Percentiles rank a stretch among this genome's conserved stretches.
phyloP scores from a whole-genome alignment of 1,140 invertebrate genomes.

The Colletes latitarsis region DNA sequence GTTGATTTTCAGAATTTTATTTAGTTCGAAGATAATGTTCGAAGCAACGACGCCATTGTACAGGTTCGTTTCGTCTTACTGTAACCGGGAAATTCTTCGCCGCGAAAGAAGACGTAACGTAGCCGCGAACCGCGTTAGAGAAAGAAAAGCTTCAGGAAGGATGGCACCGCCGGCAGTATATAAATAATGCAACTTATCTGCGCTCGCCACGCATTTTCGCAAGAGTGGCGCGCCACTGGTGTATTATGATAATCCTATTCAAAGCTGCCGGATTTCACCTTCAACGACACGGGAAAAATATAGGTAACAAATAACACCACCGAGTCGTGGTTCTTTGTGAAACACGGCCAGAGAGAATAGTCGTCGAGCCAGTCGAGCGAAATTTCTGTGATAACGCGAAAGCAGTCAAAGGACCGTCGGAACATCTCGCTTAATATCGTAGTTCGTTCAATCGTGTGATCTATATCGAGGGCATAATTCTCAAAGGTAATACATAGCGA shows the following conservation, averaged over 20 bases:
- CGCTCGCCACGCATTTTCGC: slow-evolving; percentile 1
- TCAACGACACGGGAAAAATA: slow-evolving; percentile 23
- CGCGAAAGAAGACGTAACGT: neutral
- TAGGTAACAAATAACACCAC: slow-evolving; percentile 14
- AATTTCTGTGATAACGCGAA: too few relatives aligned
- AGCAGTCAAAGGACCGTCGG: too few relatives aligned
- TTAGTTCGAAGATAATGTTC: neutral
- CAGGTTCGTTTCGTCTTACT: neutral
- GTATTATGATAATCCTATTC: slow-evolving; percentile 57
- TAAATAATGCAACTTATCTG: slow-evolving; percentile 13
- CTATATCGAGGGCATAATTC: neutral
- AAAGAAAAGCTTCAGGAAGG: neutral
- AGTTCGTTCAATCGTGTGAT: too few relatives aligned
- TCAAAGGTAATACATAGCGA: neutral
- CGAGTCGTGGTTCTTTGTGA: too few relatives aligned
- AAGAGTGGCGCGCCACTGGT: slow-evolving; percentile 18
- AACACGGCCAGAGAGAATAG: too few relatives aligned
- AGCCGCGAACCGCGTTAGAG: too few relatives aligned
- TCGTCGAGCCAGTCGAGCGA: too few relatives aligned
- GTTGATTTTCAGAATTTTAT: too few relatives aligned
- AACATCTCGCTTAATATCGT: too few relatives aligned
- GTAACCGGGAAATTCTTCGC: neutral
- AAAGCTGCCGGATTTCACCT: slow-evolving; percentile 21
- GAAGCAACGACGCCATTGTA: neutral
- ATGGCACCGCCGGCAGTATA: neutral